Evolutionary conservation across 2,113 vertebrate genomes (phyloP), one percentile per base, ranked within the genome.

Genomic region (Pycnonotus jocosus): DNA sequence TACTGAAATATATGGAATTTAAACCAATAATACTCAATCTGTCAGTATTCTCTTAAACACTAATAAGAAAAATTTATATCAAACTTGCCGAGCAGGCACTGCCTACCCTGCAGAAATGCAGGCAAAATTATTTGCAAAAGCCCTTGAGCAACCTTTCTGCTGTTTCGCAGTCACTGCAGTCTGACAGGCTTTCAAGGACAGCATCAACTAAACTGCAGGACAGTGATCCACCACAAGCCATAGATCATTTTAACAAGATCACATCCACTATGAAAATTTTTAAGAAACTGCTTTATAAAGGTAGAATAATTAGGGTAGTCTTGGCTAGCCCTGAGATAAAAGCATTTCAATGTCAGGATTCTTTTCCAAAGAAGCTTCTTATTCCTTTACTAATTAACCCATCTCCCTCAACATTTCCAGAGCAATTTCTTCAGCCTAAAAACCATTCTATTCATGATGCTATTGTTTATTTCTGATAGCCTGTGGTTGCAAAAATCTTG

Each of bases 171-270:
- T 83, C 73, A 47, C 42, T 95, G 91, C 91, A 87, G 45, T 64
- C 73, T 89, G 70, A 93, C 73, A 76, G 25, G n/a, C 78, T 82
- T 81, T 87, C 86, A 96, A 95, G 83, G 70, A 65, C 77, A 87
- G 18, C 37, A 86, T 60, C 83, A 84, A 72, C 77, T 72, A 44
- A 70, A 81, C 6, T 60, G 65, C 61, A 92, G 53, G 69, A 93
- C 77, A 79, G 57, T 19, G 57, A 92, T 82, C 35, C 57, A 70
- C 77, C 60, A 53, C 61, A 88, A 86, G 48, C 18, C 44, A 71
- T 12, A 88, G 61, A 91, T 86, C 31, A 81, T 71, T 93, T 78
- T 92, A 88, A 88, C 56, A 83, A 88, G 61, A 89, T 62, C 65
- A 68, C n/a, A 71, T 53, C 22, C 57, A 57, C 61, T 45, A 37